Evolutionary conservation across 2,797 vertebrate species (phyloP).

Genomic region (Chloroceryle inda): DNA sequence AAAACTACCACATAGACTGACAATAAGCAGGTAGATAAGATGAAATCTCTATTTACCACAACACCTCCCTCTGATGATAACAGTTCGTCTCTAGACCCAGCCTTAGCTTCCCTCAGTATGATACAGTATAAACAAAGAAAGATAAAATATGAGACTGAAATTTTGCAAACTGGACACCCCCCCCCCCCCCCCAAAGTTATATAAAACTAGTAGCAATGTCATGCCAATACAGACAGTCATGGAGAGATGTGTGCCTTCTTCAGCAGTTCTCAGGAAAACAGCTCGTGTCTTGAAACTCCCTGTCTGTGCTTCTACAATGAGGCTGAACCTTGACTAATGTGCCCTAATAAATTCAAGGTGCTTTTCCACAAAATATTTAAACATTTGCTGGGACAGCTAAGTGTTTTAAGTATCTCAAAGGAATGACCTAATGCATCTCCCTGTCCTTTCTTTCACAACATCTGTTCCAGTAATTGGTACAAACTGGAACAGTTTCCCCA

Average conservation of each 20-base stretch:
- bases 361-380: background rate
- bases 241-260: background rate
- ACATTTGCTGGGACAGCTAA: background rate
- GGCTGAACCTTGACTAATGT: background rate
- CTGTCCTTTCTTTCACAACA: background rate
- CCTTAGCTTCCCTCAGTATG: background rate
- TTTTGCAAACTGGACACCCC: background rate
- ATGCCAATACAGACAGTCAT: background rate
- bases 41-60: background rate
- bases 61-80: background rate
- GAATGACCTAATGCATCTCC: background rate
- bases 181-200: rapidly evolving
- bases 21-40: background rate
- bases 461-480: background rate
- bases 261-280: background rate
- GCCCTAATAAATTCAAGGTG: background rate
- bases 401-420: background rate
- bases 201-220: background rate
- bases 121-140: background rate
- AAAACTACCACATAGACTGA: rapidly evolving
- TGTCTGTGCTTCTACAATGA: background rate
- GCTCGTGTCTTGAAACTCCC: background rate
- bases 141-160: background rate
- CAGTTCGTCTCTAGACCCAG: background rate
- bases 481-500: background rate